Evolutionary conservation across 2,888 invertebrate genomes (phyloP), one percentile per base, ranked within the genome.

Genomic region (Hedychridium roseum): DNA sequence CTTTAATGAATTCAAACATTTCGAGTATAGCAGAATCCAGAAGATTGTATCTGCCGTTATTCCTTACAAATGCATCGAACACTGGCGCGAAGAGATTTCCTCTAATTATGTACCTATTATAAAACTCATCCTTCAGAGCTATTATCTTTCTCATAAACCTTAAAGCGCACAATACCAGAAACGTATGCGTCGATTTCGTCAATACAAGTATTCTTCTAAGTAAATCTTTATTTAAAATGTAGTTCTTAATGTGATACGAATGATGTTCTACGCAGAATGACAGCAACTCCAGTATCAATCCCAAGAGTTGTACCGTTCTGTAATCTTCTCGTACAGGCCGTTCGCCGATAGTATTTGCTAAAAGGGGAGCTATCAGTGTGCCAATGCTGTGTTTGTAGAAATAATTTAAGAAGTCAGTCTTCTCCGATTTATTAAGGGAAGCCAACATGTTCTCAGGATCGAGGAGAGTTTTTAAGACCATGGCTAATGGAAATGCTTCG

Each of bases 211-310:
- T 94, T 80, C 94, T 88, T 79, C 94, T 89, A 60, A 99, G 86
- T 64, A 99, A 86, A 83, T 99, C 97, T 83, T 96, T 97, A 83
- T 94, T 94, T 74, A 98, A 86, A 80, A 97, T 92, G 82, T 95
- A 97, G 79, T 96, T 96, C 80, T 97, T 97, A 81, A 98, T 97
- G 83, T 98, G 95, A 84, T 95, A 97, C 49, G 94, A 93, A 83
- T 99, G 99, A 83, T 99, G 98, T 80, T 99, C 98, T 37, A 99
- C 96, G 82, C 98, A 99, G 82, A 98, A 99, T 28, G 97, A 92
- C 60, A 99, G 83, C 66, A 99, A 84, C 80, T 99, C 98, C 69
- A 99, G 82, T 57, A 99, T 95, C 64, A 98, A 85, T 44, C 96
- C 94, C 60, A 97, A 83, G 57, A 98, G 84, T 82, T 98, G 97